Percentiles rank a stretch among this genome's conserved stretches.
Evolutionary conservation across 2,113 vertebrate species (phyloP).

Genomic region (Glaucidium brasilianum): DNA sequence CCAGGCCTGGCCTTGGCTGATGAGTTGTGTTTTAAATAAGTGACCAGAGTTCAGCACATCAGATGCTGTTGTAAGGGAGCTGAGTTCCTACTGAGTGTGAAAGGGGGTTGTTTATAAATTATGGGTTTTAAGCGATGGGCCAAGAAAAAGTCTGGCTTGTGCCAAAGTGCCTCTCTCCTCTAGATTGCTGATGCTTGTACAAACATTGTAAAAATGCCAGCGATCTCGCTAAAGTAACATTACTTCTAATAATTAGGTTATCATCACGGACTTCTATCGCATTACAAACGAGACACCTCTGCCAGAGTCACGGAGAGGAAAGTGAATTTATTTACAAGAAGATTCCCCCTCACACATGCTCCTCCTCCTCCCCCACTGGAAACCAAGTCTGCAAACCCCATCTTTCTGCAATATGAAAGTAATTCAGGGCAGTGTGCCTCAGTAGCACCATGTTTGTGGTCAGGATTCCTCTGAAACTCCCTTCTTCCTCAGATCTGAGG

Average conservation of each 20-base stretch:
- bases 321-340: slow-evolving; percentile 46
- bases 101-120: slow-evolving; percentile 89
- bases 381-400: neutral
- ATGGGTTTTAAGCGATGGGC: slow-evolving; percentile 89
- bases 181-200: slow-evolving; percentile 49
- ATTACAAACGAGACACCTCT: slow-evolving; percentile 1
- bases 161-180: slow-evolving; percentile 66
- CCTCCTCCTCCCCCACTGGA: slow-evolving; percentile 7
- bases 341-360: neutral
- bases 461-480: neutral
- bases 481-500: neutral
- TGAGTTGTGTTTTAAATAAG: slow-evolving; percentile 40
- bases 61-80: slow-evolving; percentile 83
- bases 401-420: neutral
- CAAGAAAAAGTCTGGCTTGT: slow-evolving; percentile 81
- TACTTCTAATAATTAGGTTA: slow-evolving; percentile 47
- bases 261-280: neutral
- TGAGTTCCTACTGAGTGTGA: slow-evolving; percentile 82
- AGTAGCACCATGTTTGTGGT: neutral
- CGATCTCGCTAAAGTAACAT: neutral
- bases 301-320: neutral
- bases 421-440: neutral
- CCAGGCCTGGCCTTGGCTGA: neutral
- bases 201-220: slow-evolving; percentile 49
- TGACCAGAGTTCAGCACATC: slow-evolving; percentile 52